phyloP scores from a whole-genome alignment of 2,888 invertebrate species.

The Caenorhabditis macrosperma region DNA sequence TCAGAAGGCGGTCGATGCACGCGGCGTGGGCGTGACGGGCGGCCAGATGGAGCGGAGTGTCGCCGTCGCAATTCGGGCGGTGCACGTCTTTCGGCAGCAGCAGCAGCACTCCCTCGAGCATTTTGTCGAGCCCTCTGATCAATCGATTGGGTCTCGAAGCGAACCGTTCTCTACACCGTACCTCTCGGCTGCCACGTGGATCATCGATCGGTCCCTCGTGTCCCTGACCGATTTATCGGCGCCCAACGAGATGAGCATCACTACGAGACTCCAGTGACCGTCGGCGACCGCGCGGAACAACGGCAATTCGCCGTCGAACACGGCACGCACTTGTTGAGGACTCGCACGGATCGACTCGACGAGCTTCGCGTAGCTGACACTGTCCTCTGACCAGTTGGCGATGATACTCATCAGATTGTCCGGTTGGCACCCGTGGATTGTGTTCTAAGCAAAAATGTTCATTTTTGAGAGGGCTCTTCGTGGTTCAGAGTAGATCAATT shows the following conservation, averaged over 20 bases:
- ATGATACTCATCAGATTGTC: constrained; percentile 48
- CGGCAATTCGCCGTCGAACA: constrained; percentile 56
- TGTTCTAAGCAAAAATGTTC: constrained; percentile 22
- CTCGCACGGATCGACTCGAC: constrained; percentile 51
- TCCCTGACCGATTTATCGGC: constrained; percentile 49
- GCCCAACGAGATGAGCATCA: constrained; percentile 53
- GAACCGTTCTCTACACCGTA: not conserved
- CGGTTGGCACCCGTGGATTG: constrained; percentile 52
- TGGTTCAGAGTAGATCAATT: no score
- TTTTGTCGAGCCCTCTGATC: constrained; percentile 52
- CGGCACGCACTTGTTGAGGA: constrained; percentile 47
- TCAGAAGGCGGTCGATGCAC: constrained; percentile 64
- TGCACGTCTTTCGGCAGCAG: constrained; percentile 52
- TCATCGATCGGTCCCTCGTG: constrained; percentile 36
- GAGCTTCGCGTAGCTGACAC: constrained; percentile 39
- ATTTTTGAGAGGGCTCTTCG: no score
- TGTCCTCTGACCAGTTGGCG: constrained; percentile 44
- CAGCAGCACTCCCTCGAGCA: constrained; percentile 53
- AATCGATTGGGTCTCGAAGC: not conserved
- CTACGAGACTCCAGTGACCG: constrained; percentile 57
- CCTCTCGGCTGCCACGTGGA: constrained; percentile 62
- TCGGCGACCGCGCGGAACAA: constrained; percentile 60
- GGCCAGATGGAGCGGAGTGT: constrained; percentile 64
- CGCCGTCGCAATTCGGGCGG: constrained; percentile 41
- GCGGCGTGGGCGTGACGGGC: constrained; percentile 61